phyloP scores from a whole-genome alignment of 2,888 invertebrate genomes.

The Zaprionus obscuricornis region DNA sequence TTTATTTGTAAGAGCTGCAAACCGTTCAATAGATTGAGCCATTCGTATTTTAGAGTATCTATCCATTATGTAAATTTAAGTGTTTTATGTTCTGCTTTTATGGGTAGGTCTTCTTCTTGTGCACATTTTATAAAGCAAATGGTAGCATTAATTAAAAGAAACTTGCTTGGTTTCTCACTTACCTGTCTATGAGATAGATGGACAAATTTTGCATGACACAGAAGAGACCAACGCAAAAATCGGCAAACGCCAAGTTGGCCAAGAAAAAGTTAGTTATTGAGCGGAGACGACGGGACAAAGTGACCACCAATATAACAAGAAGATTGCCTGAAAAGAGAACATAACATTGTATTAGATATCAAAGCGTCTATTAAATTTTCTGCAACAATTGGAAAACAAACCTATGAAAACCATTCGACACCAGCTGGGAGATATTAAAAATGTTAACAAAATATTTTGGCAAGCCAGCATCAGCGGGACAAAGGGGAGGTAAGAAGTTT shows the following conservation, averaged over 20 bases:
- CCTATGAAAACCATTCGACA: conserved; percentile 9
- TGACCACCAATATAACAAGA: conserved; percentile 93
- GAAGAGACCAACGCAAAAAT: conserved; percentile 95
- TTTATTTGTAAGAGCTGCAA: no score
- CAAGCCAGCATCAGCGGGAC: conserved; percentile 3
- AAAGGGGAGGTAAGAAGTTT: not conserved
- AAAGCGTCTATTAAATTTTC: conserved; percentile 21
- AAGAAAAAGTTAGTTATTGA: conserved; percentile 96
- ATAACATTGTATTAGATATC: conserved; percentile 7
- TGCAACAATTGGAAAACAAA: conserved; percentile 16
- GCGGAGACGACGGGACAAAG: conserved; percentile 90
- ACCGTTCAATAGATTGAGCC: no score
- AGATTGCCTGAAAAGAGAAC: conserved; percentile 88
- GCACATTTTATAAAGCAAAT: no score
- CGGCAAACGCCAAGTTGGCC: conserved; percentile 94
- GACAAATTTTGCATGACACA: conserved; percentile 95
- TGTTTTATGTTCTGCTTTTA: no score
- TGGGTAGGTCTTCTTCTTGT: no score
- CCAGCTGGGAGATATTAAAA: conserved; percentile 40
- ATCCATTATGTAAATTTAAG: no score
- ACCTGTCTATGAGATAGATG: conserved; percentile 91
- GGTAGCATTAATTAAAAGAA: conserved; percentile 5
- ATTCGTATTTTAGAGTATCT: no score
- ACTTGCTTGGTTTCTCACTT: conserved; percentile 75
- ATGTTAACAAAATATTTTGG: conserved; percentile 45